Evolutionary conservation across 2,113 vertebrate species (phyloP), one percentile per base, ranked within the genome.

Genomic region (Grus americana): DNA sequence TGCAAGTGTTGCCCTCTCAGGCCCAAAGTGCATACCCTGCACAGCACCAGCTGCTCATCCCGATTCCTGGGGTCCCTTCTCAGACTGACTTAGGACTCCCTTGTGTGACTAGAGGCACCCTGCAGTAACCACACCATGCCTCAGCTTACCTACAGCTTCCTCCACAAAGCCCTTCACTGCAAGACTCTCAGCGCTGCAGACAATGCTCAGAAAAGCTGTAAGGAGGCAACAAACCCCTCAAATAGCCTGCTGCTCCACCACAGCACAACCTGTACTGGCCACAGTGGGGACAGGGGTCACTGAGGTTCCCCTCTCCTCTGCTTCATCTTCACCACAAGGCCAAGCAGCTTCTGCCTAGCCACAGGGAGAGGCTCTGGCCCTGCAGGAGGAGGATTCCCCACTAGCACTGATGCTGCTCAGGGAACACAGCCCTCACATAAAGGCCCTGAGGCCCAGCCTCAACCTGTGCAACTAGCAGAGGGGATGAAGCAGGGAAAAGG

Each of bases 41-140:
- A 0, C 32, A 59, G n/a, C 40, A 65, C 0, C 0, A 79, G 18
- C 24, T 6, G 38, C 5, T 1, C 12, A 34, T 1, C 72, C 42
- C 6, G 7, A 4, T 3, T 21, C 36, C 55, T 29, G 22, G 11
- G 15, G 6, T n/a, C 34, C 65, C 13, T 54, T 17, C 62, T 15
- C 23, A 22, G 11, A 0, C 8, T 3, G 29, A 29, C 9, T 74
- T 30, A 6, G 5, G 12, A 3, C 2, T 5, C 30, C 40, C 17
- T 11, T 6, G 21, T 11, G 49, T 36, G 26, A 38, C 7, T 42
- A 75, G 62, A 68, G 17, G 13, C 47, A 49, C 54, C 12, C 3
- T 3, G 24, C n/a, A 49, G 78, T 8, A 65, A 36, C 20, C 27
- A 29, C 42, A 2, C 24, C 0, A 0, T 54, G 71, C 79, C 92